Conservation (phyloP, 2,797 vertebrate genomes). For the Sebastes baramenuke region DNA sequence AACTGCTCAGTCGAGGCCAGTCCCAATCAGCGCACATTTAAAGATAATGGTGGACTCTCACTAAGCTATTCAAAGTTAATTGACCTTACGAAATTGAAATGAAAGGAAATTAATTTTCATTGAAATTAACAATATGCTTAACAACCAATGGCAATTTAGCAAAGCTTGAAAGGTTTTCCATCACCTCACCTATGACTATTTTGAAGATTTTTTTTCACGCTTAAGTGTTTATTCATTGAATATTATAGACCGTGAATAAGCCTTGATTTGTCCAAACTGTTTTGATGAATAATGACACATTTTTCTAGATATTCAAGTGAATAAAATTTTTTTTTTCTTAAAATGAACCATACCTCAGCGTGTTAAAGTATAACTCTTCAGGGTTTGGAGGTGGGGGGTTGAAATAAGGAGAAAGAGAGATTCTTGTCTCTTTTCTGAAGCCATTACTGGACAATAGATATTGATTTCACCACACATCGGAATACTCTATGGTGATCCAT, state of each 20-base stretch:
- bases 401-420: slow-evolving; percentile 48
- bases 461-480: slow-evolving; percentile 75
- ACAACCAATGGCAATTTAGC: slow-evolving; percentile 68
- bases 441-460: slow-evolving; percentile 77
- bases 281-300: slow-evolving; percentile 10
- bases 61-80: slow-evolving; percentile 82
- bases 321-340: neutral
- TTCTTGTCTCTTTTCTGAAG: slow-evolving; percentile 62
- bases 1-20: slow-evolving; percentile 75
- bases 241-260: slow-evolving; percentile 8
- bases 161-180: slow-evolving; percentile 69
- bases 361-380: slow-evolving; percentile 1
- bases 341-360: neutral
- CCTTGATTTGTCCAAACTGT: slow-evolving; percentile 19
- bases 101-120: slow-evolving; percentile 83
- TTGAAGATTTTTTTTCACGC: slow-evolving; percentile 14
- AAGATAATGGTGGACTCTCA: slow-evolving; percentile 78
- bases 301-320: slow-evolving; percentile 7
- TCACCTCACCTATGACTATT: slow-evolving; percentile 46
- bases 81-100: slow-evolving; percentile 83
- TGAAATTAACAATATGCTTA: slow-evolving; percentile 81
- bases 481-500: slow-evolving; percentile 76
- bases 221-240: slow-evolving; percentile 26
- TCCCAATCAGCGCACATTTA: slow-evolving; percentile 82
- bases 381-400: neutral